These are phyloP conservation scores for Pangasius djambal DNA, from an alignment of 2,797 vertebrate genomes.

Conservation along the genomic window DNA sequence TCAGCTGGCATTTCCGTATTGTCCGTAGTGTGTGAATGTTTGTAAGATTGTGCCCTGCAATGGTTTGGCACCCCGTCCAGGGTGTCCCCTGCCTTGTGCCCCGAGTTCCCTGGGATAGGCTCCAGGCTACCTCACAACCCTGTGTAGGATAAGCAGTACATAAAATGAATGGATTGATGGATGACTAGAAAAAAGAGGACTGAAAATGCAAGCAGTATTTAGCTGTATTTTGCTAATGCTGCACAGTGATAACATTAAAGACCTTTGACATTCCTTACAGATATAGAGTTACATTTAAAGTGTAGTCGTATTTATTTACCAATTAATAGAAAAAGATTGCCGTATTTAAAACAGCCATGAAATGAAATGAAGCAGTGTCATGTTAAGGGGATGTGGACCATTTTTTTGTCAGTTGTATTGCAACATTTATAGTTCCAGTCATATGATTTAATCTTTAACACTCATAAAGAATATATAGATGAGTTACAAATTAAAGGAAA, in stretches of 20 bases:
- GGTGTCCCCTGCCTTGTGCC: too few species aligned
- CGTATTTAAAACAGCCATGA: background rate
- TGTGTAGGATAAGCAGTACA: too few species aligned
- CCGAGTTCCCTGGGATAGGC: too few species aligned
- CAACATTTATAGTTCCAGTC: background rate
- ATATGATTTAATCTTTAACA: background rate
- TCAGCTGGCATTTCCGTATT: too few species aligned
- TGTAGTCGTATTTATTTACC: background rate
- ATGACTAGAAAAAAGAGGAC: background rate
- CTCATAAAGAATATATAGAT: background rate
- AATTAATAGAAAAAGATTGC: background rate
- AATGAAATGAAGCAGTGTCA: background rate
- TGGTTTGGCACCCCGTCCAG: too few species aligned
- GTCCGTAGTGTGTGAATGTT: too few species aligned
- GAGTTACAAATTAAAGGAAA: background rate
- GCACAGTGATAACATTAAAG: background rate
- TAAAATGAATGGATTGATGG: too few species aligned
- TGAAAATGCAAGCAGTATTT: background rate
- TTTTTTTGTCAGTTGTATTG: background rate
- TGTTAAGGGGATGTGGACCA: background rate
- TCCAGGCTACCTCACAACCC: too few species aligned
- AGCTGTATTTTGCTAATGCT: background rate
- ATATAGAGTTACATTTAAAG: background rate
- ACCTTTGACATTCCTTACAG: background rate
- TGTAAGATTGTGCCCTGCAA: too few species aligned